Evolutionary conservation across 2,113 vertebrate species (phyloP).

Genomic region (Meleagris gallopavo): DNA sequence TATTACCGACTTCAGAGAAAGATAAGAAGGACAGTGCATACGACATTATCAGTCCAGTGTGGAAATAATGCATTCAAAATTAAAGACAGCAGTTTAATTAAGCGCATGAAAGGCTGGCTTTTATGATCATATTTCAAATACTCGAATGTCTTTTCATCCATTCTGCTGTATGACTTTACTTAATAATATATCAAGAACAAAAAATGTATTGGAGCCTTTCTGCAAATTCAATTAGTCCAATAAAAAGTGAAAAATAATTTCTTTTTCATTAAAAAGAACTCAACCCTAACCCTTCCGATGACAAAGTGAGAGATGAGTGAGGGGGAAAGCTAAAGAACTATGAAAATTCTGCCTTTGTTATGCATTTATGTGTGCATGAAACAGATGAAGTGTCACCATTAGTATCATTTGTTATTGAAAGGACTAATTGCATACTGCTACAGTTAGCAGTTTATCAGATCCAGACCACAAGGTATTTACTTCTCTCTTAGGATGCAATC

Average conservation of each 20-base stretch:
- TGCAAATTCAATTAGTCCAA: slow-evolving; percentile 82
- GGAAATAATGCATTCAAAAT: slow-evolving; percentile 75
- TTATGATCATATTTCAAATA: slow-evolving; percentile 77
- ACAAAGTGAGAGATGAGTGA: slow-evolving; percentile 34
- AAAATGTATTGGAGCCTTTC: slow-evolving; percentile 73
- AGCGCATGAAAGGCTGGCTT: slow-evolving; percentile 77
- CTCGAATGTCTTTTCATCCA: slow-evolving; percentile 74
- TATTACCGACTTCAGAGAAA: slow-evolving; percentile 65
- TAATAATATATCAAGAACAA: slow-evolving; percentile 77
- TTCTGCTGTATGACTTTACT: slow-evolving; percentile 70
- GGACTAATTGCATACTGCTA: slow-evolving; percentile 46
- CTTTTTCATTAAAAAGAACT: slow-evolving; percentile 78
- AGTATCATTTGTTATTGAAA: slow-evolving; percentile 53
- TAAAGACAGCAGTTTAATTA: slow-evolving; percentile 81
- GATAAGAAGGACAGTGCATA: slow-evolving; percentile 66
- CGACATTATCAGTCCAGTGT: slow-evolving; percentile 70
- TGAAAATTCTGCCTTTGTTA: slow-evolving; percentile 53
- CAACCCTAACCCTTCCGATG: slow-evolving; percentile 60
- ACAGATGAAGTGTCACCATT: slow-evolving; percentile 46
- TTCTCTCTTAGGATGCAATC: not conserved
- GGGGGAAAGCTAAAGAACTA: not conserved
- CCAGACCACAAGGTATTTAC: not conserved
- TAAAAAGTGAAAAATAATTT: slow-evolving; percentile 81
- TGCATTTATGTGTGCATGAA: slow-evolving; percentile 6
- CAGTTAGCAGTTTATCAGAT: slow-evolving; percentile 29